phyloP scores from a whole-genome alignment of 2,888 invertebrate genomes.

The Nemotelus nigrinus region DNA sequence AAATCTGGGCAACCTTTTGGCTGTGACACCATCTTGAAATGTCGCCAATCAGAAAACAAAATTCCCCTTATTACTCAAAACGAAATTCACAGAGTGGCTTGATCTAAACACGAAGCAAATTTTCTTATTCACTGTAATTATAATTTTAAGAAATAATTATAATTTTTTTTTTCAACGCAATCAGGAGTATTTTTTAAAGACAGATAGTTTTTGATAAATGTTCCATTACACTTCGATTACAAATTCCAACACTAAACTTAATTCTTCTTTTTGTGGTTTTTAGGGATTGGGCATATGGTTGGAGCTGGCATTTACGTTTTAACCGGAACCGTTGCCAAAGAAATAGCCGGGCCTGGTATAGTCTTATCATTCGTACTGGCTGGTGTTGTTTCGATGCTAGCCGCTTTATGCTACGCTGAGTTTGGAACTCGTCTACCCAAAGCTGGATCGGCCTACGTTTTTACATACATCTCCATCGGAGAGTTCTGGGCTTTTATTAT shows the following conservation, averaged over 20 bases:
- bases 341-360: constrained; percentile 81
- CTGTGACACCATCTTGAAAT: no score
- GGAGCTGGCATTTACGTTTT: constrained; percentile 95
- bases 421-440: constrained; percentile 83
- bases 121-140: no score
- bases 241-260: background rate
- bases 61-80: no score
- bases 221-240: no score
- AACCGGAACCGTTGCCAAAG: constrained; percentile 83
- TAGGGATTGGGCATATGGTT: constrained; percentile 94
- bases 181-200: no score
- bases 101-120: no score
- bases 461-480: constrained; percentile 91
- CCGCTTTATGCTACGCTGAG: constrained; percentile 89
- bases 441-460: constrained; percentile 93
- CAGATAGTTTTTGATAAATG: no score
- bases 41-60: no score
- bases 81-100: no score
- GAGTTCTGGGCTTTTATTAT: constrained; percentile 95
- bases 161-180: no score
- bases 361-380: constrained; percentile 77
- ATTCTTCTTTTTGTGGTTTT: constrained; percentile 20
- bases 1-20: no score
- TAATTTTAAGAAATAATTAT: no score
- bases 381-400: constrained; percentile 82